Conservation (phyloP, 2,113 vertebrate species). For the Zingel zingel region DNA sequence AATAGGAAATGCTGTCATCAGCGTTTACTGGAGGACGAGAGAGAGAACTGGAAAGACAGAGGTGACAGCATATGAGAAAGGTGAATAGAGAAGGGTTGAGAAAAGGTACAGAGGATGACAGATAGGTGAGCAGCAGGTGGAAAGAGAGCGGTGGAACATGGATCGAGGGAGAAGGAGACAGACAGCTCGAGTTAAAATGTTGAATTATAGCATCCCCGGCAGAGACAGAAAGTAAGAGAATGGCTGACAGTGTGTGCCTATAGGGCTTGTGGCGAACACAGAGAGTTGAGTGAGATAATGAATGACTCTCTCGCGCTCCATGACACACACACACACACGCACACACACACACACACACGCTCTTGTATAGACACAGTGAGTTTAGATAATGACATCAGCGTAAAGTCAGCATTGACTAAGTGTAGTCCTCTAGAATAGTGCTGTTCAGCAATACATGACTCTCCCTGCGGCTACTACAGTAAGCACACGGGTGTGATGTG, state of each 20-base stretch:
- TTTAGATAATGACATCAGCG: slow-evolving; percentile 74
- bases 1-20: slow-evolving; percentile 71
- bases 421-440: slow-evolving; percentile 48
- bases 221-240: slow-evolving; percentile 36
- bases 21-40: slow-evolving; percentile 55
- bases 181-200: slow-evolving; percentile 59
- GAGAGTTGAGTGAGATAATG: slow-evolving; percentile 57
- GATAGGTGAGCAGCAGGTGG: slow-evolving; percentile 45
- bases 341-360: slow-evolving; percentile 11
- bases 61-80: slow-evolving; percentile 9
- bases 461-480: slow-evolving; percentile 14
- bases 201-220: slow-evolving; percentile 57
- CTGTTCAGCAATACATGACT: slow-evolving; percentile 58
- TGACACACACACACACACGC: slow-evolving; percentile 9
- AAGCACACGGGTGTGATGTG: slow-evolving; percentile 33
- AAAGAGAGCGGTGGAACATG: slow-evolving; percentile 22
- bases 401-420: slow-evolving; percentile 74
- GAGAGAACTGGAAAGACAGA: slow-evolving; percentile 23
- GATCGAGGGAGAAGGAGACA: slow-evolving; percentile 29
- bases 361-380: slow-evolving; percentile 30
- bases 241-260: slow-evolving; percentile 38
- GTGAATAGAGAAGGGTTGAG: slow-evolving; percentile 19
- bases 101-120: slow-evolving; percentile 47
- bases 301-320: slow-evolving; percentile 41
- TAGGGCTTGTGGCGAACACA: slow-evolving; percentile 31